Percentiles rank a stretch among this genome's conserved stretches.
These are phyloP conservation scores for Hyles euphorbiae DNA, from an alignment of 1,140 invertebrate species.

Conservation along the genomic window DNA sequence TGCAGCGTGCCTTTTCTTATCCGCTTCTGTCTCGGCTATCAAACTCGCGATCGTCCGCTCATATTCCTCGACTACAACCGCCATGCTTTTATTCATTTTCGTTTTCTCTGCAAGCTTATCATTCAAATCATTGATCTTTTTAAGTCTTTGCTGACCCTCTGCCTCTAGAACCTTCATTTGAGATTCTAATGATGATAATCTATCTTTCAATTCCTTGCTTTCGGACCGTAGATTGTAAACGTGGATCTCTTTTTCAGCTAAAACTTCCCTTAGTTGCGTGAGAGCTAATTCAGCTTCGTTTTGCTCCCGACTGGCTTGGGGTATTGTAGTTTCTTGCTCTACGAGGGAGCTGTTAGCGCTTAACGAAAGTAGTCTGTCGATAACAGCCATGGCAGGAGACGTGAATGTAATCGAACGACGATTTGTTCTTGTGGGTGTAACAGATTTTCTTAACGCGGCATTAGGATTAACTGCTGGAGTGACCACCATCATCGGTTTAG, in stretches of 20 bases:
- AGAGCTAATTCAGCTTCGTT: constrained; percentile 51
- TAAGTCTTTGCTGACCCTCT: constrained; percentile 46
- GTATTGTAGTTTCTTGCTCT: constrained; percentile 37
- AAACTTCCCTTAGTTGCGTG: constrained; percentile 52
- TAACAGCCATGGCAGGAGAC: constrained; percentile 66
- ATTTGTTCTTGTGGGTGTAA: constrained; percentile 49
- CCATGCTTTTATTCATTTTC: constrained; percentile 66
- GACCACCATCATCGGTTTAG: constrained; percentile 67
- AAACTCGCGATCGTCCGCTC: constrained; percentile 81
- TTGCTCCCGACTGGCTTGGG: constrained; percentile 31
- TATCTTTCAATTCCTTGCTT: constrained; percentile 55
- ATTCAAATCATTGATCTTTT: constrained; percentile 55
- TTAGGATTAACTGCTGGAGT: constrained; percentile 54
- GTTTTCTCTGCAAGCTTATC: constrained; percentile 51
- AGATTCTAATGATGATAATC: constrained; percentile 46
- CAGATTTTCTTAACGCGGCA: constrained; percentile 41
- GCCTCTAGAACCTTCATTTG: constrained; percentile 53
- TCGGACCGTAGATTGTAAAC: constrained; percentile 55
- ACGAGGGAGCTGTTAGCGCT: constrained; percentile 47
- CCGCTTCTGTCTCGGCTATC: constrained; percentile 77
- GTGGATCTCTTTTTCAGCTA: constrained; percentile 64
- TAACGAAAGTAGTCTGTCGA: constrained; percentile 62
- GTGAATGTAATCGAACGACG: constrained; percentile 59
- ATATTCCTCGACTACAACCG: constrained; percentile 80
- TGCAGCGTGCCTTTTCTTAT: constrained; percentile 66